Evolutionary conservation across 1,140 invertebrate genomes (phyloP).

Genomic region (Danaus melanippus): DNA sequence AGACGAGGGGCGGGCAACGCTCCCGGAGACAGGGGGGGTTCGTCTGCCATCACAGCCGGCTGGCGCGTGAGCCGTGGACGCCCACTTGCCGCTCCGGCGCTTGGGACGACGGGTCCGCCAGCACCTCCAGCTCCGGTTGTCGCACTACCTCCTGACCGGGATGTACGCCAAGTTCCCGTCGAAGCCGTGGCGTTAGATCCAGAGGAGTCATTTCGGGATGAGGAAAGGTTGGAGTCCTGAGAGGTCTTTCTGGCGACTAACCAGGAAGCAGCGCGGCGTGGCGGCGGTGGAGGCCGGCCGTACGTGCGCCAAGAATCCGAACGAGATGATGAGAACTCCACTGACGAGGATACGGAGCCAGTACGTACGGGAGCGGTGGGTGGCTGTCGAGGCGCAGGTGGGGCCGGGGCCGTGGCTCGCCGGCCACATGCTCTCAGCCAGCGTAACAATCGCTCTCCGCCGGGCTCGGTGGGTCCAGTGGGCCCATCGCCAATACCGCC

Average conservation of each 20-base stretch:
- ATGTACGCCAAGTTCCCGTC: slow-evolving; percentile 88
- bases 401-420: slow-evolving; percentile 55
- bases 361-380: slow-evolving; percentile 80
- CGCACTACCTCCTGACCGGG: slow-evolving; percentile 79
- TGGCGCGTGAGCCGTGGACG: slow-evolving; percentile 83
- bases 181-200: slow-evolving; percentile 88
- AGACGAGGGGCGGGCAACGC: slow-evolving; percentile 75
- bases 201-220: slow-evolving; percentile 90
- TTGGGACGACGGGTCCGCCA: slow-evolving; percentile 29
- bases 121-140: slow-evolving; percentile 54
- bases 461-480: slow-evolving; percentile 29
- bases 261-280: slow-evolving; percentile 87
- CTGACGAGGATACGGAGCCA: slow-evolving; percentile 88
- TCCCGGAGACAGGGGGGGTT: slow-evolving; percentile 75
- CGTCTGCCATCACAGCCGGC: slow-evolving; percentile 81
- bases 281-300: slow-evolving; percentile 83
- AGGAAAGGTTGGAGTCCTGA: slow-evolving; percentile 90
- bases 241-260: slow-evolving; percentile 90
- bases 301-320: slow-evolving; percentile 86
- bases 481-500: slow-evolving; percentile 25
- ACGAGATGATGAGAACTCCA: slow-evolving; percentile 89
- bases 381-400: slow-evolving; percentile 59
- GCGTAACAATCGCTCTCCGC: slow-evolving; percentile 63
- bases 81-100: slow-evolving; percentile 80
- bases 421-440: slow-evolving; percentile 52